Evolutionary conservation across 2,797 vertebrate genomes (phyloP).

Genomic region (Karalla daura): DNA sequence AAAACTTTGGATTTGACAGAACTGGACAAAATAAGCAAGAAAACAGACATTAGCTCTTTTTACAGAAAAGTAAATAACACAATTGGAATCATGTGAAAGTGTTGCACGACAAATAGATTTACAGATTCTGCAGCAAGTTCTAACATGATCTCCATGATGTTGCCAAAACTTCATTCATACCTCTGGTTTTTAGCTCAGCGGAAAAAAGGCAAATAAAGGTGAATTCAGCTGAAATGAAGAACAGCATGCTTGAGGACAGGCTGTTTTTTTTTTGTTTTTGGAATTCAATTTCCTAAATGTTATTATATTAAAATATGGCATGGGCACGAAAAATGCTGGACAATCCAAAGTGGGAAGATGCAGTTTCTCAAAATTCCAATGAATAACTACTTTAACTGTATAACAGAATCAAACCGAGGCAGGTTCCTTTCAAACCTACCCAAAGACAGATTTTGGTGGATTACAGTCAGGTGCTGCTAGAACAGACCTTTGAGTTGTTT

Average conservation of each 20-base stretch:
- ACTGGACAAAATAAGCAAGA: not conserved
- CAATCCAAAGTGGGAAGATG: not conserved
- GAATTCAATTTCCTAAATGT: not conserved
- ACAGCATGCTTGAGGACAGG: not conserved
- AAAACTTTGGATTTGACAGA: constrained; percentile 3
- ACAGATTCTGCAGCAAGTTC: not conserved
- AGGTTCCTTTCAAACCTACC: not conserved
- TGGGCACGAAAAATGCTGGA: not conserved
- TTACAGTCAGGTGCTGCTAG: not conserved
- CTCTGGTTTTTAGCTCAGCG: not conserved
- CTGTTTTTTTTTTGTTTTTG: not conserved
- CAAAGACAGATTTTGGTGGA: not conserved
- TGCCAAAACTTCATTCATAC: not conserved
- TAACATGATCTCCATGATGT: not conserved
- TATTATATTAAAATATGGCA: not conserved
- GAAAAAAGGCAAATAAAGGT: not conserved
- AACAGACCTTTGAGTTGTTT: no score
- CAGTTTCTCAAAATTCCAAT: no score
- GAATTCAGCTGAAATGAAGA: not conserved
- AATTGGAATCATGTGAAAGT: not conserved
- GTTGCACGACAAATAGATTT: not conserved
- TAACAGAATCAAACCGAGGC: not conserved
- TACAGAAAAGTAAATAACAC: not conserved
- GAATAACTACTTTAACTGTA: not conserved
- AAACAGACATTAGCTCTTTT: not conserved